phyloP scores from a whole-genome alignment of 92 coral and sea anemone genomes.

The Epizoanthus fatuus region DNA sequence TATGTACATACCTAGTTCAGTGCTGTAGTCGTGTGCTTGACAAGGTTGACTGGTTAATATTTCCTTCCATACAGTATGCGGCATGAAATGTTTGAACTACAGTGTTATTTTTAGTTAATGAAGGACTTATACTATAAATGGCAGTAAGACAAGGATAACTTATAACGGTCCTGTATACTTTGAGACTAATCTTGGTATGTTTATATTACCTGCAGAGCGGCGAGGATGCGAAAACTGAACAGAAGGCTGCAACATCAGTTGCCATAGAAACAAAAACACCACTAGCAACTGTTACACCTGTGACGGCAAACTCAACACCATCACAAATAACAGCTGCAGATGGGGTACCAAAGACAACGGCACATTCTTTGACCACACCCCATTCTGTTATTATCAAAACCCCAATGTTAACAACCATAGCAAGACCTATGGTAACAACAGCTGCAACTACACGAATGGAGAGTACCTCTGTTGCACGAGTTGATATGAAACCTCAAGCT shows the following conservation, averaged over 20 bases:
- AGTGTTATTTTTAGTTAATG: too few species aligned
- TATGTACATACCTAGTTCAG: too few species aligned
- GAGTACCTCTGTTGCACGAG: constrained; percentile 68
- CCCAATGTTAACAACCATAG: neutral
- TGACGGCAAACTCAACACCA: constrained; percentile 30
- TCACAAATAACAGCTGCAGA: constrained; percentile 47
- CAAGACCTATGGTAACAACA: constrained; percentile 65
- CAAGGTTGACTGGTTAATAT: too few species aligned
- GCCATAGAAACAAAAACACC: constrained; percentile 5
- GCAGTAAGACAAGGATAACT: too few species aligned
- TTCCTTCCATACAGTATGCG: too few species aligned
- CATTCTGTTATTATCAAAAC: constrained; percentile 19
- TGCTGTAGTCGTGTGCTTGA: too few species aligned
- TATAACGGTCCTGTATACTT: too few species aligned
- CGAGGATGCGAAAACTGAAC: constrained; percentile 31
- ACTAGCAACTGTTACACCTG: neutral
- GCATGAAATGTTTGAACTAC: too few species aligned
- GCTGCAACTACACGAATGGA: constrained; percentile 83
- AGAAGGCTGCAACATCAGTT: constrained; percentile 17
- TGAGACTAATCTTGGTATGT: neutral
- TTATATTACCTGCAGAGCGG: constrained; percentile 6
- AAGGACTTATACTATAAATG: too few species aligned
- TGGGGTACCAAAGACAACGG: neutral
- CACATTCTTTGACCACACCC: constrained; percentile 13
- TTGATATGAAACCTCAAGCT: constrained; percentile 55